Conservation (phyloP, 2,113 vertebrate genomes). For the Eolophus roseicapilla region DNA sequence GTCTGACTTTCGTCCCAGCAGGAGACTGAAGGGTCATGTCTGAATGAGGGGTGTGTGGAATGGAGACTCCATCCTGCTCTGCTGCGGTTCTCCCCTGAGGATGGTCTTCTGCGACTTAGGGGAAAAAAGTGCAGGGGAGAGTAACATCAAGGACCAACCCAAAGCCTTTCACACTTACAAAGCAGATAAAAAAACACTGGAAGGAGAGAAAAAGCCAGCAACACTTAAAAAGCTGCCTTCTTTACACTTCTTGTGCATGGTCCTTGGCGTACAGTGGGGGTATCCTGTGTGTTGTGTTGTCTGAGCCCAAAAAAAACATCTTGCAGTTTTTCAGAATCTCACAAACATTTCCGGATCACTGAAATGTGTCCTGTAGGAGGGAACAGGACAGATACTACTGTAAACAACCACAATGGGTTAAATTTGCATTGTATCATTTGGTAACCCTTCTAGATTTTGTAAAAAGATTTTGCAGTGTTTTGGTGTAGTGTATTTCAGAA, state of each 20-base stretch:
- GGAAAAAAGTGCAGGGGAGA: background rate
- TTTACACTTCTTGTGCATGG: fast-evolving
- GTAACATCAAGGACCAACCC: background rate
- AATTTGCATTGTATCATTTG: background rate
- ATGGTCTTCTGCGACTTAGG: background rate
- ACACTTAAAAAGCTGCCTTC: background rate
- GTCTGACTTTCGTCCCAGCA: background rate
- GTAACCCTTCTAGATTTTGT: background rate
- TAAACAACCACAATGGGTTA: background rate
- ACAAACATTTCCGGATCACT: background rate
- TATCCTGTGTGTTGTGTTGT: background rate
- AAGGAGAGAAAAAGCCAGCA: background rate
- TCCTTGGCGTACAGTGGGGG: fast-evolving
- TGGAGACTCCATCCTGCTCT: background rate
- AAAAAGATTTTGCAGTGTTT: background rate
- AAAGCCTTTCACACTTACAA: background rate
- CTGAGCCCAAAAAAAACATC: background rate
- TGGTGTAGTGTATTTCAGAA: background rate
- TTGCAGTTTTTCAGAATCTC: background rate
- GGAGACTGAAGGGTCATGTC: background rate
- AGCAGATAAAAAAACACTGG: background rate
- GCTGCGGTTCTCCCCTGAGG: background rate
- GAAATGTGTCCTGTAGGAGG: background rate
- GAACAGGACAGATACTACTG: background rate
- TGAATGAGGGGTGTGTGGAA: background rate